Conservation (phyloP, 2,888 invertebrate species). For the Pyrgus malvae region DNA sequence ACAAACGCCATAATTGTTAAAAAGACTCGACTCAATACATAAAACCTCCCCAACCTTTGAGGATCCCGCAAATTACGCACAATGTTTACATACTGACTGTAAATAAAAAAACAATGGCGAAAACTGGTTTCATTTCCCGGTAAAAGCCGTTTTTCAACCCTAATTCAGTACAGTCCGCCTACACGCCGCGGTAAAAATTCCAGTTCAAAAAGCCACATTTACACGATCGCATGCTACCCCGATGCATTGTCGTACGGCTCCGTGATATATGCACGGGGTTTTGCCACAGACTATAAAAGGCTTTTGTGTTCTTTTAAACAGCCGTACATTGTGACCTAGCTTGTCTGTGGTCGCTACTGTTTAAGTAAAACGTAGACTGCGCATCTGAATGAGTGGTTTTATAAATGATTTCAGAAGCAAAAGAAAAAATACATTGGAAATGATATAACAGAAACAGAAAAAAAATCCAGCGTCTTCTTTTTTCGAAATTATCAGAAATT, state of each 20-base stretch:
- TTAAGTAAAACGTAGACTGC: constrained; percentile 42
- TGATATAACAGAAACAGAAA: no score
- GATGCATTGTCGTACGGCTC: constrained; percentile 58
- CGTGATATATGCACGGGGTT: constrained; percentile 50
- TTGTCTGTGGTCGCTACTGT: constrained; percentile 34
- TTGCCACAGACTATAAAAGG: constrained; percentile 37
- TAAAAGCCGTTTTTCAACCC: constrained; percentile 49
- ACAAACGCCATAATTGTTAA: background rate
- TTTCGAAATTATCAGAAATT: no score
- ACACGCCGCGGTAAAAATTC: constrained; percentile 73
- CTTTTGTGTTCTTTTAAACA: constrained; percentile 37
- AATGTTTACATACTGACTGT: constrained; percentile 15
- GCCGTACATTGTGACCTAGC: constrained; percentile 38
- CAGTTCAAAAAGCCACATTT: constrained; percentile 75
- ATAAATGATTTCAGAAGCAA: background rate
- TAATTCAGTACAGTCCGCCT: constrained; percentile 53
- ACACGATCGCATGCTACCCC: constrained; percentile 55
- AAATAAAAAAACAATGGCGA: constrained; percentile 14
- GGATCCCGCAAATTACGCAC: constrained; percentile 17
- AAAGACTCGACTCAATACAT: background rate
- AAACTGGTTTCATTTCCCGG: constrained; percentile 17
- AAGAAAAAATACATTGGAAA: no score
- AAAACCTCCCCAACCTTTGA: constrained; percentile 4
- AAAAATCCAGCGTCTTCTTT: no score
- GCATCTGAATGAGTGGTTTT: background rate